Evolutionary conservation across 2,888 invertebrate genomes (phyloP).

Genomic region (Napeogenes sylphis): DNA sequence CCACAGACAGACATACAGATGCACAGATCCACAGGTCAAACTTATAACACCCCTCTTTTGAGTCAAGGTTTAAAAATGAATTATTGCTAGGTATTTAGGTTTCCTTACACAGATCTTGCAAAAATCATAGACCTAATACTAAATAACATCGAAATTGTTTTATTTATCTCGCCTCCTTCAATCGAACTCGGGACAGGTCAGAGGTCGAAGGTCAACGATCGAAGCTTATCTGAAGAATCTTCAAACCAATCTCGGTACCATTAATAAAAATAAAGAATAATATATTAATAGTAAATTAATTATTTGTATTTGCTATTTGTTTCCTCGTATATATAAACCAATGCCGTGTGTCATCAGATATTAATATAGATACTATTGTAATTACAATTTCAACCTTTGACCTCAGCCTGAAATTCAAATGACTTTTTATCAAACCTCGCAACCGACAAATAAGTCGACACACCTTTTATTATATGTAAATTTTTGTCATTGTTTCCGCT

Average conservation of each 20-base stretch:
- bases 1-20: no score
- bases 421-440: constrained; percentile 1
- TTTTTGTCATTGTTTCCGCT: background rate
- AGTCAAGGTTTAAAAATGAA: no score
- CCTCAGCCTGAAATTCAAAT: constrained; percentile 14
- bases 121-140: no score
- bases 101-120: no score
- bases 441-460: constrained; percentile 10
- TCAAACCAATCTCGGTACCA: background rate
- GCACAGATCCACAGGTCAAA: no score
- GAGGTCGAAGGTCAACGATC: background rate
- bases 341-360: background rate
- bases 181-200: background rate
- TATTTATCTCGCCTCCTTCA: background rate
- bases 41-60: no score
- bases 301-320: no score
- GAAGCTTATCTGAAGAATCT: background rate
- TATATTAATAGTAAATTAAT: no score
- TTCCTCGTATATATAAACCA: no score
- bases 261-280: background rate
- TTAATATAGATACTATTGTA: background rate
- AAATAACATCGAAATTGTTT: no score
- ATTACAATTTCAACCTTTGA: constrained; percentile 4
- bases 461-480: constrained; percentile 16
- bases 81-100: no score